Base-by-base conservation (phyloP, 37 sponge, comb jelly and placozoan species). In the Oscarella lobularis region DNA sequence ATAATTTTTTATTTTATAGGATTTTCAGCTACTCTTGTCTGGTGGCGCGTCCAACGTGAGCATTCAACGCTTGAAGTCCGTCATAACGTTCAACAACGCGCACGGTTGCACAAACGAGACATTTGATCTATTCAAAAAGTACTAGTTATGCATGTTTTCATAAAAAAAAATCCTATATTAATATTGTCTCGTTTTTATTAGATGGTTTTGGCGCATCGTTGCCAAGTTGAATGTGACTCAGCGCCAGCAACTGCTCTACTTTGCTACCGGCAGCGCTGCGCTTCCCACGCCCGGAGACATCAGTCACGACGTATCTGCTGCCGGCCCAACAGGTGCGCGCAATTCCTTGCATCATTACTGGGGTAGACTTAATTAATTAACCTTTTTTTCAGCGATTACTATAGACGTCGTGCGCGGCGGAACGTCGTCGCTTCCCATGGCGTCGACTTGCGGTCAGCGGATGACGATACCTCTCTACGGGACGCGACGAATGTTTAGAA, bases 201-300 rank as follows among this genome's bases (percentile, higher is more conserved):
- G 89, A 37, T 90, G 88, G 92, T 91, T 91, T 80, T 95, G 89
- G 89, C 83, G 78, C 79, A 86, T 95, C n/a, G 89, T 95, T 34
- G 76, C 85, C 71, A 83, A 88, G 31, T 91, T 95, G 96, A 91
- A 32, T 75, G 88, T 86, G 66, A 76, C 79, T 34, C 89, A 95
- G 80, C 75, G 89, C 39, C 96, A 95, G 71, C 91, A 88, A 77
- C 83, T 95, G 37, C 85, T 95, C 67, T 95, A 95, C 77, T 95
- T 95, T 82, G 87, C 92, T 29, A 95, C 96, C 35, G 96, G 96
- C 39, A 88, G 81, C 54, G 84, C 85, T 35, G 73, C 85, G 1
- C 76, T 89, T 9, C 85, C 89, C 0, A 3, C 29, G 34, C 5
- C 39, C 67, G 33, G 76, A 27, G 3, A 66, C 29, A 5, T 31